phyloP scores from a whole-genome alignment of 2,888 invertebrate genomes.

The Helleia helle region DNA sequence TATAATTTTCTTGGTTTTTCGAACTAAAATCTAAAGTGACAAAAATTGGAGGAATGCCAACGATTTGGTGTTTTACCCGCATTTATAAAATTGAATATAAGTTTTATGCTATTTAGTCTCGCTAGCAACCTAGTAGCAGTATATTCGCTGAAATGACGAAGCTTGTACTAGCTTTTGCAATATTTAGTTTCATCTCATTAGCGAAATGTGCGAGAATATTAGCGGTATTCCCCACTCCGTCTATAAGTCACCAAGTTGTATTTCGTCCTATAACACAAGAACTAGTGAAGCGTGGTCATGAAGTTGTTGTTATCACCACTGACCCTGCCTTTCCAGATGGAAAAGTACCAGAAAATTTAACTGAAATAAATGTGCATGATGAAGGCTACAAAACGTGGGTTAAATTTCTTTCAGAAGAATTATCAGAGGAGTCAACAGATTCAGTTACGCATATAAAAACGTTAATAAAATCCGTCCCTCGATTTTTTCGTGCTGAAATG shows the following conservation, averaged over 20 bases:
- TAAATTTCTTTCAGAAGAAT: not conserved
- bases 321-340: conserved; percentile 39
- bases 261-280: conserved; percentile 45
- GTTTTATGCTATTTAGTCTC: too few relatives aligned
- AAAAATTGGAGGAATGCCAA: too few relatives aligned
- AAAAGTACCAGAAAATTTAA: conserved; percentile 36
- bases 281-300: conserved; percentile 52
- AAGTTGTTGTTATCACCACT: conserved; percentile 50
- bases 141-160: not conserved
- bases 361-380: conserved; percentile 42
- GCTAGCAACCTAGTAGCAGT: too few relatives aligned
- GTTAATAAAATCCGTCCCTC: conserved; percentile 8
- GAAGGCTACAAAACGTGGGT: conserved; percentile 25
- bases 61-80: too few relatives aligned
- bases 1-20: too few relatives aligned
- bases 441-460: conserved; percentile 15
- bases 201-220: conserved; percentile 37
- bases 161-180: not conserved
- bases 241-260: conserved; percentile 59
- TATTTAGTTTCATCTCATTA: not conserved
- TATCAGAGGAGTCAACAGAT: not conserved
- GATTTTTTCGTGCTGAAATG: conserved; percentile 21
- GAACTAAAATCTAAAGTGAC: too few relatives aligned
- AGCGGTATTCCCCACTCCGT: conserved; percentile 42
- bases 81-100: too few relatives aligned